Conservation (phyloP, 53 echinoderm and acorn worm species). For the Apostichopus leukothele region DNA sequence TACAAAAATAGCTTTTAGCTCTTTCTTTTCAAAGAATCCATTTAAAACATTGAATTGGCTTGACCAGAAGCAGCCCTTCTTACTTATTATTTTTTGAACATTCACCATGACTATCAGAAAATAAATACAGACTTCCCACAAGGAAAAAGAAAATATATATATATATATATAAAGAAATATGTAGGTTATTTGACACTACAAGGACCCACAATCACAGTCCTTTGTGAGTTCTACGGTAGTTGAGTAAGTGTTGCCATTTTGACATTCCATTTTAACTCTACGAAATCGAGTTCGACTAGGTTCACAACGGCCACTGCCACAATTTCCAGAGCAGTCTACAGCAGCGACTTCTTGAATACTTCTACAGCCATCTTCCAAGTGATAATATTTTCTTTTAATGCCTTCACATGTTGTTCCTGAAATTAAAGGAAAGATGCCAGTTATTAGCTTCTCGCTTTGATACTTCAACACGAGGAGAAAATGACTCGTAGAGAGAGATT, state of each 20-base stretch:
- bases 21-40: neutral
- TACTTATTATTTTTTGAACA: too few relatives aligned
- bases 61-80: too few relatives aligned
- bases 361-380: slow-evolving; percentile 37
- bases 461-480: too few relatives aligned
- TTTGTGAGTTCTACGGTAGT: slow-evolving; percentile 24
- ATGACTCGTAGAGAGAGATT: too few relatives aligned
- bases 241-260: slow-evolving; percentile 20
- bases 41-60: too few relatives aligned
- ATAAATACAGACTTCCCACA: neutral
- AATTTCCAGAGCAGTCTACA: slow-evolving; percentile 31
- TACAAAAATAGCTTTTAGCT: slow-evolving; percentile 12
- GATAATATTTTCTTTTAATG: slow-evolving; percentile 17
- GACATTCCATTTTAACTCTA: slow-evolving; percentile 44
- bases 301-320: slow-evolving; percentile 32
- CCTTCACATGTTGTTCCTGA: slow-evolving; percentile 47
- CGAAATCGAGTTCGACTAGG: slow-evolving; percentile 43
- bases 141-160: neutral
- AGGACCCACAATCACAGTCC: neutral
- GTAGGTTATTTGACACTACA: slow-evolving; percentile 39
- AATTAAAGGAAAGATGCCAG: neutral
- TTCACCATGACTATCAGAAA: neutral
- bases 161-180: slow-evolving; percentile 12
- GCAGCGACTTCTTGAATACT: slow-evolving; percentile 47
- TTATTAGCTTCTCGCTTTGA: too few relatives aligned